phyloP scores from a whole-genome alignment of 2,888 invertebrate genomes.

The Thera britannica region DNA sequence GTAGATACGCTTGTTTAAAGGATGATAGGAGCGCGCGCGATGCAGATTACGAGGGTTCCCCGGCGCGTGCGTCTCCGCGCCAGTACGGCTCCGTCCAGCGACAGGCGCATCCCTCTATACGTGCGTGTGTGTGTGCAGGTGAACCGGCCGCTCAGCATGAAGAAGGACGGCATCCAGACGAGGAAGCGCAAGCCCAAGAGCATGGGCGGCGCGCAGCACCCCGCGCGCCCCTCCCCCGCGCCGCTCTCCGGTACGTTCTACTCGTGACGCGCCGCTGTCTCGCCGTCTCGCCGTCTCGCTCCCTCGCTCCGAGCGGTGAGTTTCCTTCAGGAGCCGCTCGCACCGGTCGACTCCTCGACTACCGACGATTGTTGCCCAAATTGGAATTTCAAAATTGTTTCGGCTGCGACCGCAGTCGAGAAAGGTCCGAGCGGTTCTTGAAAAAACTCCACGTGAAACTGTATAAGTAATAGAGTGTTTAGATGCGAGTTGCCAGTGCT shows the following conservation, averaged over 20 bases:
- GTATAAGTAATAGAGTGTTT: not conserved
- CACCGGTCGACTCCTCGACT: not conserved
- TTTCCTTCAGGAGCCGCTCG: constrained; percentile 10
- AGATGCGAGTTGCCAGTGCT: constrained; percentile 24
- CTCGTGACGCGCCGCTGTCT: constrained; percentile 12
- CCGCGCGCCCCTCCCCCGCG: constrained; percentile 55
- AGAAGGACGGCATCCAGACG: constrained; percentile 99
- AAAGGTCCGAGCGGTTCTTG: constrained; percentile 11
- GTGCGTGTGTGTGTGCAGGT: constrained; percentile 84
- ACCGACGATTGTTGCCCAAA: not conserved
- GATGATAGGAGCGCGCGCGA: constrained; percentile 75
- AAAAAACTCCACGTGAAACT: constrained; percentile 6
- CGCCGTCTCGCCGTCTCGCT: not conserved
- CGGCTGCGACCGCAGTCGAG: not conserved
- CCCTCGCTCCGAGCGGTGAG: not conserved
- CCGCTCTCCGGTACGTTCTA: constrained; percentile 69
- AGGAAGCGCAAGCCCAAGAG: constrained; percentile 96
- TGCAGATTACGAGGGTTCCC: constrained; percentile 76
- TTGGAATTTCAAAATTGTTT: not conserved
- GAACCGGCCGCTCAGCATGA: constrained; percentile 98
- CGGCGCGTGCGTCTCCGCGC: constrained; percentile 51
- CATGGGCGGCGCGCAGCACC: constrained; percentile 72
- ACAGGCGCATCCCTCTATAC: constrained; percentile 20
- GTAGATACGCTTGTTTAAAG: constrained; percentile 82
- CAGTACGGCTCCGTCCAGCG: constrained; percentile 17